A percentile compares a stretch with the other conserved stretches of the same genome.
Conservation (phyloP, 2,888 invertebrate species). For the Amphipoea oculea region DNA sequence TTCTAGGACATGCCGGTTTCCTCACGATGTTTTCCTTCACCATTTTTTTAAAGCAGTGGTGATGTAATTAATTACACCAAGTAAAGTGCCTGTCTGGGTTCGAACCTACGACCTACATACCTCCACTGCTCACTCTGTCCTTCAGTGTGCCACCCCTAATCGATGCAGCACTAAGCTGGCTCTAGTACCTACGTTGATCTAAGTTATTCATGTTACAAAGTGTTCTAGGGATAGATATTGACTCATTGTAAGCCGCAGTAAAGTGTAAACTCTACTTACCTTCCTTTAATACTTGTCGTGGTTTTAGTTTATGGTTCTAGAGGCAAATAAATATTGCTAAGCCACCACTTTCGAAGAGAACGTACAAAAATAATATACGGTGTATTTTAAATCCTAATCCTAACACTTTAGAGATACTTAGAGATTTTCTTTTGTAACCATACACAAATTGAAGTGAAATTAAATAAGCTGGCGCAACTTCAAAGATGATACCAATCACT, state of each 20-base stretch:
- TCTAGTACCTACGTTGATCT: conserved; percentile 50
- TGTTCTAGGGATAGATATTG: conserved; percentile 51
- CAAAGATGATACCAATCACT: not conserved
- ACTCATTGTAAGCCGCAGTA: conserved; percentile 39
- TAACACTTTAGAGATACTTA: not conserved
- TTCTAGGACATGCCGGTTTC: too few species aligned
- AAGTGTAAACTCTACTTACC: conserved; percentile 51
- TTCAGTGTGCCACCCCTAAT: conserved; percentile 49
- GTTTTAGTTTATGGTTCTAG: conserved; percentile 40
- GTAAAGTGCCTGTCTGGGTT: too few species aligned
- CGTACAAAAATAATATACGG: not conserved
- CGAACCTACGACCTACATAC: too few species aligned
- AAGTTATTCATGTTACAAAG: conserved; percentile 61
- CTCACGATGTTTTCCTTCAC: too few species aligned
- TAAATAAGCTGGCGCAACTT: not conserved
- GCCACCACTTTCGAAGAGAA: not conserved
- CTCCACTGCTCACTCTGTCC: not conserved
- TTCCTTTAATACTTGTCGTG: conserved; percentile 45
- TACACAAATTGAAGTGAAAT: not conserved
- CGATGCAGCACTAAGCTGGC: conserved; percentile 22
- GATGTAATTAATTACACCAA: too few species aligned
- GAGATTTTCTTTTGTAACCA: not conserved
- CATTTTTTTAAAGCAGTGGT: too few species aligned
- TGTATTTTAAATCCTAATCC: not conserved
- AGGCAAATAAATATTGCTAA: conserved; percentile 30